Conservation (phyloP, 1,140 invertebrate genomes). For the Heliconius congener region DNA sequence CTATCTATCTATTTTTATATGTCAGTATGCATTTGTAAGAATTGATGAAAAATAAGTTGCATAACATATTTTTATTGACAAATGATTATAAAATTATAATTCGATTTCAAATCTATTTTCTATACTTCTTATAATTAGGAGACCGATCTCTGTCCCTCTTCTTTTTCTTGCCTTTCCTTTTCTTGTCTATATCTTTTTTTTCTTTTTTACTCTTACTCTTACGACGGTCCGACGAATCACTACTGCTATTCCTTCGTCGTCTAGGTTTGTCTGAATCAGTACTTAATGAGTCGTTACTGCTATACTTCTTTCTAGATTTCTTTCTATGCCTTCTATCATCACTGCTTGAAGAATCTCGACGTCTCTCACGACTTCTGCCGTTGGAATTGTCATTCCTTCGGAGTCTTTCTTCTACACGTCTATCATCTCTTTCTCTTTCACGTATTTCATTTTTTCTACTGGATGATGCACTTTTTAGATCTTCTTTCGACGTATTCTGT, state of each 20-base stretch:
- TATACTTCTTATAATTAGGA: constrained; percentile 71
- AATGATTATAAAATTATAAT: constrained; percentile 23
- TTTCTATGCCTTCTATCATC: constrained; percentile 65
- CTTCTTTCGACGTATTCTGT: constrained; percentile 48
- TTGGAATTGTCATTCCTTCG: constrained; percentile 45
- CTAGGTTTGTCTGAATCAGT: constrained; percentile 65
- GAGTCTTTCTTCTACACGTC: constrained; percentile 38
- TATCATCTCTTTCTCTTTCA: constrained; percentile 41
- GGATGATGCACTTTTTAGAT: constrained; percentile 39
- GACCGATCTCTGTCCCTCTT: constrained; percentile 77
- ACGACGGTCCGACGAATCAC: constrained; percentile 50
- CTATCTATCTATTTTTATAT: no score
- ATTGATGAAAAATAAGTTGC: background rate
- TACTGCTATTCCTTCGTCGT: constrained; percentile 55
- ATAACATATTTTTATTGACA: constrained; percentile 11
- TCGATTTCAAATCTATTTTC: constrained; percentile 51
- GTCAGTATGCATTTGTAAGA: background rate
- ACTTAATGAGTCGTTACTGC: constrained; percentile 69
- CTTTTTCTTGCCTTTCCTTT: constrained; percentile 79
- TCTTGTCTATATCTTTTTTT: constrained; percentile 77
- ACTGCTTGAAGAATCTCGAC: constrained; percentile 59
- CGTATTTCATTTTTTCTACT: constrained; percentile 39
- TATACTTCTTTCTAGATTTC: constrained; percentile 74
- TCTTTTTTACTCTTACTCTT: constrained; percentile 54
- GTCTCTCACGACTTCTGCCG: constrained; percentile 47